Percentiles rank a stretch among this genome's conserved stretches.
phyloP scores from a whole-genome alignment of 2,888 invertebrate species.

The Omphaloscelis lunosa region DNA sequence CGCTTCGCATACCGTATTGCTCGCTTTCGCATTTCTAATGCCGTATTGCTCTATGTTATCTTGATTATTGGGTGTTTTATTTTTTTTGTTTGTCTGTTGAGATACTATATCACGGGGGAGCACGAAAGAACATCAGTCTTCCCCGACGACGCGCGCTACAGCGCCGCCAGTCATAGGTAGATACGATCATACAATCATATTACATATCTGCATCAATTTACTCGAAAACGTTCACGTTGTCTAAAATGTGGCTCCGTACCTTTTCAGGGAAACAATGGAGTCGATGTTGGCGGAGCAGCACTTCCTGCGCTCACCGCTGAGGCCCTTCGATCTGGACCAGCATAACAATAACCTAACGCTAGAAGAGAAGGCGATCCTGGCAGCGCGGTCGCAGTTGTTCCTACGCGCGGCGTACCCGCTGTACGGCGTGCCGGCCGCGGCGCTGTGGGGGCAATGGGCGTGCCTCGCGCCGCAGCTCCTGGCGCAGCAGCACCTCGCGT shows the following conservation, averaged over 20 bases:
- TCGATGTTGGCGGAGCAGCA: conserved; percentile 96
- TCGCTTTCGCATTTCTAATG: conserved; percentile 66
- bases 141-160: conserved; percentile 89
- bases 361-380: conserved; percentile 94
- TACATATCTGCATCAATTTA: conserved; percentile 54
- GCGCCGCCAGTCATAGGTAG: conserved; percentile 89
- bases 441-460: conserved; percentile 94
- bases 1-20: conserved; percentile 57
- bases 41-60: conserved; percentile 67
- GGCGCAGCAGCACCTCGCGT: conserved; percentile 92
- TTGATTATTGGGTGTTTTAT: conserved; percentile 79
- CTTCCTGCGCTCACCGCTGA: conserved; percentile 94
- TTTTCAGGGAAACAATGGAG: conserved; percentile 96
- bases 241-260: conserved; percentile 65
- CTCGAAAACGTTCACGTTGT: conserved; percentile 25
- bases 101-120: conserved; percentile 90
- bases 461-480: conserved; percentile 92
- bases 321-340: conserved; percentile 94
- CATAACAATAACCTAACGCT: conserved; percentile 93
- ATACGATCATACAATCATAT: conserved; percentile 80
- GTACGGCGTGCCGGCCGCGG: conserved; percentile 89
- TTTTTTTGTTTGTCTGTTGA: conserved; percentile 89
- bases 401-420: conserved; percentile 93
- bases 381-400: conserved; percentile 94
- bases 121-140: conserved; percentile 89